Percentiles rank a stretch among this genome's conserved stretches.
phyloP scores from a whole-genome alignment of 2,888 invertebrate species.

The Icerya purchasi region DNA sequence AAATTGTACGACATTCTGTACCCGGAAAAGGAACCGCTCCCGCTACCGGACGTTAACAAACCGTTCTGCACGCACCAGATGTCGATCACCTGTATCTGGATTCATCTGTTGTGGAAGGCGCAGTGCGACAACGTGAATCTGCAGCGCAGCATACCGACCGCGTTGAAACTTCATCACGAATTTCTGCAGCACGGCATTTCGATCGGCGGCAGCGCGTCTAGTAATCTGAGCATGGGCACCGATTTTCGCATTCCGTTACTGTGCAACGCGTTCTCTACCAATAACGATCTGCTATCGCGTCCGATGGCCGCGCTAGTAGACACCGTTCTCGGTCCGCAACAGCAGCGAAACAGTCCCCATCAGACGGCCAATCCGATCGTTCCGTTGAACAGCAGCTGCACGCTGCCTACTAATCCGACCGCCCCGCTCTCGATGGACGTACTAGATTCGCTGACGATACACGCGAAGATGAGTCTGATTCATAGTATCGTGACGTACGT shows the following conservation, averaged over 20 bases:
- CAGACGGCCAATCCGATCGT: conserved; percentile 25
- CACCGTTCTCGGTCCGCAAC: conserved; percentile 41
- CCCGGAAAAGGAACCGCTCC: conserved; percentile 72
- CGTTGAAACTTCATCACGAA: conserved; percentile 64
- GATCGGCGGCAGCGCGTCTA: conserved; percentile 35
- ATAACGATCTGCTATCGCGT: conserved; percentile 70
- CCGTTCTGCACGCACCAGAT: conserved; percentile 72
- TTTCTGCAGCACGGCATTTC: conserved; percentile 53
- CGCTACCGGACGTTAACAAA: conserved; percentile 70
- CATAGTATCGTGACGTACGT: conserved; percentile 71
- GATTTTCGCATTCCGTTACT: conserved; percentile 79
- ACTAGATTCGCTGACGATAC: conserved; percentile 69
- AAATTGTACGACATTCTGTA: conserved; percentile 79
- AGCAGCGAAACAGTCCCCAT: conserved; percentile 28
- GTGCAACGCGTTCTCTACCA: conserved; percentile 88
- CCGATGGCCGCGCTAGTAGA: conserved; percentile 85
- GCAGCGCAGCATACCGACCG: conserved; percentile 51
- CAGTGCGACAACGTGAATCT: conserved; percentile 56
- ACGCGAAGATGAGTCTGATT: conserved; percentile 84
- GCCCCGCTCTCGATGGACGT: conserved; percentile 79
- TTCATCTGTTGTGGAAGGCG: conserved; percentile 83
- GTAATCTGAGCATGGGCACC: conserved; percentile 47
- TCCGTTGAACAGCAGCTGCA: conserved; percentile 30
- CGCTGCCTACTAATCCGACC: conserved; percentile 39
- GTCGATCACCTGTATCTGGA: conserved; percentile 92